phyloP scores from a whole-genome alignment of 2,888 invertebrate genomes.

The Arctia plantaginis region DNA sequence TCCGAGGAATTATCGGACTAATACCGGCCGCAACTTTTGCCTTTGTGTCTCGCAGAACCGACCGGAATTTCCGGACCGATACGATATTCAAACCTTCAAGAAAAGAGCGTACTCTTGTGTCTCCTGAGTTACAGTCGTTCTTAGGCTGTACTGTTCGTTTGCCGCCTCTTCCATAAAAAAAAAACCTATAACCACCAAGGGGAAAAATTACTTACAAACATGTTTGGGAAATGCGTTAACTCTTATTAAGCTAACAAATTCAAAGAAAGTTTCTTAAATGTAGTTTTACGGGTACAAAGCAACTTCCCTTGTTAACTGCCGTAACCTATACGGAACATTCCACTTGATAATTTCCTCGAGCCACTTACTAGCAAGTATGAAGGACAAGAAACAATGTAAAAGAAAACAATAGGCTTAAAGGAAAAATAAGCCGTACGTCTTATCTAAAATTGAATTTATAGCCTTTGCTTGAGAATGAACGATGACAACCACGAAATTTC shows the following conservation, averaged over 20 bases:
- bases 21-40: too few relatives aligned
- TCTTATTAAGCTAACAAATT: background rate
- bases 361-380: background rate
- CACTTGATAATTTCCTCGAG: conserved; percentile 7
- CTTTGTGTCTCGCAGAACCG: too few relatives aligned
- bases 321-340: background rate
- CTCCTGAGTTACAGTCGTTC: too few relatives aligned
- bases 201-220: background rate
- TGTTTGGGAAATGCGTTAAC: background rate
- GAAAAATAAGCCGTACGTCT: conserved; percentile 14
- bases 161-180: too few relatives aligned
- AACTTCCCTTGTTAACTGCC: conserved; percentile 8
- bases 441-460: conserved; percentile 26
- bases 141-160: too few relatives aligned
- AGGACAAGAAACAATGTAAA: conserved; percentile 13
- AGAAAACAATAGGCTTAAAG: conserved; percentile 15
- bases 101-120: too few relatives aligned
- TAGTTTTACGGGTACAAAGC: background rate
- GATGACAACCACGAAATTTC: conserved; percentile 40
- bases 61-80: too few relatives aligned
- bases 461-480: conserved; percentile 33
- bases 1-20: too few relatives aligned
- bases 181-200: too few relatives aligned
- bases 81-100: too few relatives aligned
- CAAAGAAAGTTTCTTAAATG: background rate